Base-by-base conservation (phyloP, 1,140 invertebrate species). In the Luehdorfia chinensis region DNA sequence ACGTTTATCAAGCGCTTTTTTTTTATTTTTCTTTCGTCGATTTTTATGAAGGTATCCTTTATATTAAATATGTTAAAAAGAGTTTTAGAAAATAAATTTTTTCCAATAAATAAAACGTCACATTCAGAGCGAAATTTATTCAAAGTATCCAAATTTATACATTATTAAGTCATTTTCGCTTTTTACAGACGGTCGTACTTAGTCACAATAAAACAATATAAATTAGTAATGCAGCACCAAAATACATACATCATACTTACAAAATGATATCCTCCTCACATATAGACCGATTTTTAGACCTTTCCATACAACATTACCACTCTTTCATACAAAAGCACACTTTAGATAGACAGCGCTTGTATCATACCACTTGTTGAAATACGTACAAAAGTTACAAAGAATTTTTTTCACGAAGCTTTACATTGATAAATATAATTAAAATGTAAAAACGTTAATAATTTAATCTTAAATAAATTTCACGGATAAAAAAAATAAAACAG, bases 211-310 rank as follows among this genome's bases (percentile, higher is more conserved):
- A 74, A 79, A 66, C 63, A 58, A 60, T 63, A 72, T 79, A 79
- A 80, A 79, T 81, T 77, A 78, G 71, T 77, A 76, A 77, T 69
- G 68, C 77, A 81, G 73, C 75, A 77, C 72, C 73, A 74, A 73
- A 75, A 78, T 74, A 75, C 72, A 75, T 75, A 72, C 70, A 74
- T 59, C 66, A 55, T 69, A 68, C 59, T 69, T 68, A 75, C 63
- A 71, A 59, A 66, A 59, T 63, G 55, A 62, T 56, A 69, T 55
- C 60, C 52, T 47, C 37, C 66, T 69, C 55, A 54, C 66, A 66
- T 31, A 62, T 64, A 61, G 23, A 49, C 43, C 53, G 52, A 50
- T 14, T 16, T 48, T 18, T n/a, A 32, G 32, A 37, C 32, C 23
- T 33, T 27, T 9, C 15, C 28, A 30, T 28, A 31, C 14, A 30